Conservation (phyloP, 2,888 invertebrate genomes). For the Hecatera dysodea region DNA sequence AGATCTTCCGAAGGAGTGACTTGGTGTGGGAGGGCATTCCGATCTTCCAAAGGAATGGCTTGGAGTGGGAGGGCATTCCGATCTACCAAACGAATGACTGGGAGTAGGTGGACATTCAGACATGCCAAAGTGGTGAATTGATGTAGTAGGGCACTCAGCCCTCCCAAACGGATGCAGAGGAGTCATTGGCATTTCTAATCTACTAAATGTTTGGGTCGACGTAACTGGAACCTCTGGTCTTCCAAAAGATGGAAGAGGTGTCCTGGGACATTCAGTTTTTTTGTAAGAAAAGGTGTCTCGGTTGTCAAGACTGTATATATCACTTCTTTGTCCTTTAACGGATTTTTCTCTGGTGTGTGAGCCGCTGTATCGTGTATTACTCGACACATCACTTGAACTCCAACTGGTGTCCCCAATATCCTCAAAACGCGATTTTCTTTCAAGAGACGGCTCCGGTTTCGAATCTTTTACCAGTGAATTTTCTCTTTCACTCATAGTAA, state of each 20-base stretch:
- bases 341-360: conserved; percentile 53
- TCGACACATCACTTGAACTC: conserved; percentile 59
- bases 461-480: conserved; percentile 63
- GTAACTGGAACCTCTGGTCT: conserved; percentile 71
- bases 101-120: conserved; percentile 67
- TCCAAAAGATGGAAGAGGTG: conserved; percentile 69
- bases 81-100: conserved; percentile 65
- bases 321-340: conserved; percentile 58
- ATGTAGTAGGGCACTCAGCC: conserved; percentile 76
- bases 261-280: conserved; percentile 64
- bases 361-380: conserved; percentile 57
- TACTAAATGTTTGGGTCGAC: conserved; percentile 68
- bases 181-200: conserved; percentile 61
- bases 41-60: conserved; percentile 70
- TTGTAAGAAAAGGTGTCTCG: conserved; percentile 66
- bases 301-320: conserved; percentile 67
- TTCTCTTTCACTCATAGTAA: conserved; percentile 72
- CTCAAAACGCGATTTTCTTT: conserved; percentile 56
- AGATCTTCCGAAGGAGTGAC: conserved; percentile 69
- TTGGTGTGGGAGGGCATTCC: conserved; percentile 72
- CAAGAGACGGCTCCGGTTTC: conserved; percentile 55
- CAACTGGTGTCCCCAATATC: conserved; percentile 53
- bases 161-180: conserved; percentile 68
- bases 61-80: conserved; percentile 64
- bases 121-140: conserved; percentile 74